Evolutionary conservation across 1,140 invertebrate species (phyloP).

Genomic region (Conus betulinus): DNA sequence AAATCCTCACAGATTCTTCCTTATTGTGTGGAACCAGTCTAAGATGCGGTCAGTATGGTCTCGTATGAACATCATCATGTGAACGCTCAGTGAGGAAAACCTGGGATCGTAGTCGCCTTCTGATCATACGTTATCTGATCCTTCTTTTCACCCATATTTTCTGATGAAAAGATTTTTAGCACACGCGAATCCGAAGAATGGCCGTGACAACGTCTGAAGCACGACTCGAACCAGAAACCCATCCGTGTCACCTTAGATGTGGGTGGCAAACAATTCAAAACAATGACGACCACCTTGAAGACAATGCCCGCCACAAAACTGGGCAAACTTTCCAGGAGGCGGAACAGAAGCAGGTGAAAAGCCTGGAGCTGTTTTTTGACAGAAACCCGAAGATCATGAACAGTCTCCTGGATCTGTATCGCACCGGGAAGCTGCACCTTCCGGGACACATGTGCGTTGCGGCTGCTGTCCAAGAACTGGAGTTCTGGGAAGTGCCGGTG

Average conservation of each 20-base stretch:
- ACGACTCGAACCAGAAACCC: no score
- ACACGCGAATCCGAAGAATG: neutral
- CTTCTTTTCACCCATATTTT: no score
- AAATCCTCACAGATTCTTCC: no score
- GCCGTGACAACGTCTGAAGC: no score
- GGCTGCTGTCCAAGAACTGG: constrained; percentile 35
- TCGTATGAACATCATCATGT: no score
- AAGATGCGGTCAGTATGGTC: no score
- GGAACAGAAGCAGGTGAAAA: constrained; percentile 31
- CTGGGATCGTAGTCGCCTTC: no score
- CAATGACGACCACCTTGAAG: neutral
- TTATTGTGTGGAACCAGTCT: no score
- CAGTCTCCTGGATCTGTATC: constrained; percentile 24
- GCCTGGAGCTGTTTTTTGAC: constrained; percentile 36
- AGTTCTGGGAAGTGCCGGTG: constrained; percentile 44
- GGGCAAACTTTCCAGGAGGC: neutral
- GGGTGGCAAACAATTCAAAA: neutral
- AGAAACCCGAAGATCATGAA: constrained; percentile 25
- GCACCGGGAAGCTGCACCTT: constrained; percentile 41
- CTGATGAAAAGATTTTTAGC: neutral
- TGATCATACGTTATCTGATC: no score
- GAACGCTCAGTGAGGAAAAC: no score
- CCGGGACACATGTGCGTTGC: constrained; percentile 28
- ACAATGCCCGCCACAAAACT: neutral
- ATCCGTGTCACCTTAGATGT: neutral